phyloP scores from a whole-genome alignment of 2,888 invertebrate species.

The Pemphredon lugubris region DNA sequence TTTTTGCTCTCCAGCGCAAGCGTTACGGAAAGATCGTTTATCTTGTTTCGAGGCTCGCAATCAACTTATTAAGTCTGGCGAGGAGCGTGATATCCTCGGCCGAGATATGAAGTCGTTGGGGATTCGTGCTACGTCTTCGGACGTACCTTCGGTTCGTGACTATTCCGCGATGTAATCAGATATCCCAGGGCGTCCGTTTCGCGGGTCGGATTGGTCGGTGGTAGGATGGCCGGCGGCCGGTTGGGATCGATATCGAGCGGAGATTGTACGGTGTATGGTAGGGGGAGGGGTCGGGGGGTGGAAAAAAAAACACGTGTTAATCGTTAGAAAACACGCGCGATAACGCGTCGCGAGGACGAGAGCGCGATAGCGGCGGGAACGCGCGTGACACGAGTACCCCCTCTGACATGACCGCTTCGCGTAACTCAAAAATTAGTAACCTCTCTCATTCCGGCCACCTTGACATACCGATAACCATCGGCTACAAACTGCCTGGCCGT shows the following conservation, averaged over 20 bases:
- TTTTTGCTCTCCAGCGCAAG: too few relatives aligned
- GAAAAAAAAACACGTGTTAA: constrained; percentile 61
- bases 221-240: background rate
- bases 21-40: too few relatives aligned
- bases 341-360: constrained; percentile 31
- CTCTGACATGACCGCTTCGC: constrained; percentile 35
- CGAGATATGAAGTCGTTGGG: constrained; percentile 55
- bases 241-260: constrained; percentile 58
- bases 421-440: constrained; percentile 61
- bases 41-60: constrained; percentile 48
- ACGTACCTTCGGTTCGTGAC: constrained; percentile 54
- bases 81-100: constrained; percentile 28
- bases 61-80: constrained; percentile 53
- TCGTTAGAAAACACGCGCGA: constrained; percentile 63
- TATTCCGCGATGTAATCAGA: constrained; percentile 53
- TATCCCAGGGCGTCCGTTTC: constrained; percentile 43
- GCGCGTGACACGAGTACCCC: background rate
- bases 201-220: constrained; percentile 5
- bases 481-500: constrained; percentile 20
- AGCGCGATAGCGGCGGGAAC: background rate
- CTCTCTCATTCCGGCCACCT: constrained; percentile 23
- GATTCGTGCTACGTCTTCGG: constrained; percentile 57
- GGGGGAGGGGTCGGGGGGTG: background rate
- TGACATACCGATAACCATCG: constrained; percentile 41
- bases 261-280: constrained; percentile 38